A percentile compares a stretch with the other conserved stretches of the same genome.
phyloP scores from a whole-genome alignment of 2,797 vertebrate species.

The Sarcoramphus papa region DNA sequence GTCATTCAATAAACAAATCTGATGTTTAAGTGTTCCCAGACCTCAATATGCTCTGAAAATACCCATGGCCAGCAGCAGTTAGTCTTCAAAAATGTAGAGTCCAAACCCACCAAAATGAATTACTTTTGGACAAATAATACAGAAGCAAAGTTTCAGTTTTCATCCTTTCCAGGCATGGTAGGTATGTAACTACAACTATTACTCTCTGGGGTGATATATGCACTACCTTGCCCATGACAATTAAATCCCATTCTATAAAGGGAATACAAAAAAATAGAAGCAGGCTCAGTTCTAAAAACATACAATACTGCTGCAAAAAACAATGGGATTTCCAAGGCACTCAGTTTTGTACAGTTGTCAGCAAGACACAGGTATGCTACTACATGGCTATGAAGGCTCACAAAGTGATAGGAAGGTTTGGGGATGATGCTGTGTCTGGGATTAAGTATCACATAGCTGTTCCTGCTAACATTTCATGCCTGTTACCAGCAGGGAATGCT shows the following conservation, averaged over 20 bases:
- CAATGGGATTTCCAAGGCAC: not conserved
- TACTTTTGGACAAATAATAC: not conserved
- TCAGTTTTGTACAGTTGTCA: not conserved
- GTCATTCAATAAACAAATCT: not conserved
- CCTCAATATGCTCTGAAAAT: not conserved
- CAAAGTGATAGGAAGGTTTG: not conserved
- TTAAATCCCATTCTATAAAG: not conserved
- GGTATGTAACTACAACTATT: not conserved
- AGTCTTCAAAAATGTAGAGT: not conserved
- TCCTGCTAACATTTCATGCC: not conserved
- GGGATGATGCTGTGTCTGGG: not conserved
- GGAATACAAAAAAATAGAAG: not conserved
- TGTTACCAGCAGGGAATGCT: not conserved
- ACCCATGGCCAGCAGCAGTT: not conserved
- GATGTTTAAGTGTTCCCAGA: not conserved
- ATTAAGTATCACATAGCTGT: not conserved
- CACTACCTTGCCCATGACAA: not conserved
- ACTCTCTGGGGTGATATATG: not conserved
- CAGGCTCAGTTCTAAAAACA: not conserved
- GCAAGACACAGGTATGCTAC: not conserved
- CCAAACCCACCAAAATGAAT: not conserved
- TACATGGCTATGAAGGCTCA: not conserved
- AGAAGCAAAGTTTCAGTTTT: not conserved
- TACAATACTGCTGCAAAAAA: not conserved
- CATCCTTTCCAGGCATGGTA: not conserved